These are phyloP conservation scores for Lepidostoma basale DNA, from an alignment of 1,140 invertebrate genomes.

Conservation along the genomic window DNA sequence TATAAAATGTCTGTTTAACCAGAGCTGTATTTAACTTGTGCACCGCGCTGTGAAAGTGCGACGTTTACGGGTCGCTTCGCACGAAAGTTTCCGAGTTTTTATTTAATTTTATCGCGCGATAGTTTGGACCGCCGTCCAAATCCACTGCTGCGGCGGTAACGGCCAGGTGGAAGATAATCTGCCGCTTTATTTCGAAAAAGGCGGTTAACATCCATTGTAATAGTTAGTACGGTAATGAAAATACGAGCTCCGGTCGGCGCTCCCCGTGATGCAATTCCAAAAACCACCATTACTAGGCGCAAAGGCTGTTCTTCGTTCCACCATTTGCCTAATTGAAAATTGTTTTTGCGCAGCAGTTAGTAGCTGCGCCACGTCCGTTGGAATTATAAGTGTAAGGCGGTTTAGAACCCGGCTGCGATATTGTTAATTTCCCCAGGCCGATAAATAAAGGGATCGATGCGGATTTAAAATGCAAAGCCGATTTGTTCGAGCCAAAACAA, in stretches of 20 bases:
- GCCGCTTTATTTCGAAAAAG: slow-evolving; percentile 21
- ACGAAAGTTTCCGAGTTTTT: no score
- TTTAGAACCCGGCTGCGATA: neutral
- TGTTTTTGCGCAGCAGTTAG: slow-evolving; percentile 31
- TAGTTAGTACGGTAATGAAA: slow-evolving; percentile 31
- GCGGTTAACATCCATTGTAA: slow-evolving; percentile 6
- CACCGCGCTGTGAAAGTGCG: no score
- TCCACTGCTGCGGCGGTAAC: no score
- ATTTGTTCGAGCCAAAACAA: slow-evolving; percentile 5
- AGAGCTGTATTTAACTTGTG: no score
- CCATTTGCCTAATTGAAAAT: slow-evolving; percentile 42
- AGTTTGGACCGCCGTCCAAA: no score
- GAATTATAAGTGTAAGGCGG: neutral
- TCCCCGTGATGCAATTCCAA: slow-evolving; percentile 26
- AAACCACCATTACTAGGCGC: slow-evolving; percentile 32
- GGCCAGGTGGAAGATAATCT: no score
- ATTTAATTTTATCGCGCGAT: no score
- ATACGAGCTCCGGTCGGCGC: slow-evolving; percentile 15
- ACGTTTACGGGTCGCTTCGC: no score
- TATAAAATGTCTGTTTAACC: no score
- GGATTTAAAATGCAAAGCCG: neutral
- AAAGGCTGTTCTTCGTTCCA: slow-evolving; percentile 22
- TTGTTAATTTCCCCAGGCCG: neutral
- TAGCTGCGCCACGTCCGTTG: neutral
- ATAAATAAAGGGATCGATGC: neutral